Evolutionary conservation across 2,113 vertebrate genomes (phyloP).

Genomic region (Caranx ignobilis): DNA sequence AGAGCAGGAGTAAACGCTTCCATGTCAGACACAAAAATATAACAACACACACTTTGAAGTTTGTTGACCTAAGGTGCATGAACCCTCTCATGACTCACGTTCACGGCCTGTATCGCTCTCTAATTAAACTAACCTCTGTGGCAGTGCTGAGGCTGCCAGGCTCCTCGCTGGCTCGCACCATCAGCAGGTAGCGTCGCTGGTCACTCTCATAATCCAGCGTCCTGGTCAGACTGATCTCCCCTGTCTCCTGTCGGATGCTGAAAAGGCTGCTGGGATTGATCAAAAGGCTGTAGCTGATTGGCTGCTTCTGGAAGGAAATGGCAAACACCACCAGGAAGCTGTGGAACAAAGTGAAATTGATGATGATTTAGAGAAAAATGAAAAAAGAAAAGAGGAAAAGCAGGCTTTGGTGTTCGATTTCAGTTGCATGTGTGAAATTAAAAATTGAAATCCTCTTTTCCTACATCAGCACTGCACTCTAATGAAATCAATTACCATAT

Average conservation of each 20-base stretch:
- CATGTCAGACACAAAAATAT: constrained; percentile 21
- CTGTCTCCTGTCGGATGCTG: constrained; percentile 82
- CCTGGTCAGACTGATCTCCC: constrained; percentile 86
- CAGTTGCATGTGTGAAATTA: constrained; percentile 33
- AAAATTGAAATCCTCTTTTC: constrained; percentile 55
- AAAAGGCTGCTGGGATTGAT: constrained; percentile 91
- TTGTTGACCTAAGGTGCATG: not conserved
- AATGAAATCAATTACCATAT: constrained; percentile 66
- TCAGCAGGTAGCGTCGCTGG: constrained; percentile 87
- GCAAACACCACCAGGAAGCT: constrained; percentile 89
- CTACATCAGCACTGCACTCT: constrained; percentile 39
- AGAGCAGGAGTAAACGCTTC: constrained; percentile 1
- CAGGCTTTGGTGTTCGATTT: constrained; percentile 36
- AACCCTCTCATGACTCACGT: constrained; percentile 18
- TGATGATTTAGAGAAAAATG: not conserved
- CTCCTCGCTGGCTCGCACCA: constrained; percentile 87
- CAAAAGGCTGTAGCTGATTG: constrained; percentile 88
- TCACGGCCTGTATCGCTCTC: not conserved
- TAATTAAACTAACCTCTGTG: constrained; percentile 84
- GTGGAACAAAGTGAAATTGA: constrained; percentile 39
- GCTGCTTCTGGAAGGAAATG: constrained; percentile 89
- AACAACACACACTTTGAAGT: constrained; percentile 33
- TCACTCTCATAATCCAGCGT: constrained; percentile 89
- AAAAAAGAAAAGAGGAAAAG: not conserved
- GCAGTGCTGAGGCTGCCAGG: constrained; percentile 84